Evolutionary conservation across 1,140 invertebrate species (phyloP).

Genomic region (Apis laboriosa): DNA sequence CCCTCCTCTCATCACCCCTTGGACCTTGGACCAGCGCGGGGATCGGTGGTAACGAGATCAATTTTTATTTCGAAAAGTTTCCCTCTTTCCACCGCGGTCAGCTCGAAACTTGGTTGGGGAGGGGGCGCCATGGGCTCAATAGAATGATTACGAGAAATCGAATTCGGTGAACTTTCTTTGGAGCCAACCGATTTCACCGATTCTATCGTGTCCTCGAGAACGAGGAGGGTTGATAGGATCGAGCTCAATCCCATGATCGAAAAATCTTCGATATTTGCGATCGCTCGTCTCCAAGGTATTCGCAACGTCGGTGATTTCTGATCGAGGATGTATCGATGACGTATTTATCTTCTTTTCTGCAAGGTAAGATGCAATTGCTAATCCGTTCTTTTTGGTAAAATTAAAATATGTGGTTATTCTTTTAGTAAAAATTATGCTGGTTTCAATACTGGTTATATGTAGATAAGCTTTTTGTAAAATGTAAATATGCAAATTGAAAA

Average conservation of each 20-base stretch:
- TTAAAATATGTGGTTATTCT: too few species aligned
- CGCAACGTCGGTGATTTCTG: not conserved
- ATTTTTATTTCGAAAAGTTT: conserved; percentile 57
- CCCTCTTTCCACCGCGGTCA: conserved; percentile 2
- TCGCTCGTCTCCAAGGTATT: not conserved
- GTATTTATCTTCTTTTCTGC: not conserved
- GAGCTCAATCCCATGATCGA: not conserved
- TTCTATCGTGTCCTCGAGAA: not conserved
- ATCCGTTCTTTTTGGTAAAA: too few species aligned
- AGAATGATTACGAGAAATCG: conserved; percentile 44
- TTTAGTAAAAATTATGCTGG: too few species aligned
- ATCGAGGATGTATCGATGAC: not conserved
- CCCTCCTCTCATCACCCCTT: conserved; percentile 28
- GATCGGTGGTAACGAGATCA: conserved; percentile 34
- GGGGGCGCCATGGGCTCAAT: conserved; percentile 3
- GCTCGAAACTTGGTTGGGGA: conserved; percentile 4
- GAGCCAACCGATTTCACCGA: conserved; percentile 32
- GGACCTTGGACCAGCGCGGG: not conserved
- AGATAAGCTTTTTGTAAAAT: too few species aligned
- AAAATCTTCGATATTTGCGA: not conserved
- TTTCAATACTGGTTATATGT: too few species aligned
- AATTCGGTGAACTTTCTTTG: conserved; percentile 25
- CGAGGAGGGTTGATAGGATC: conserved; percentile 6
- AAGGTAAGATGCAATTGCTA: too few species aligned
- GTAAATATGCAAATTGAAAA: too few species aligned